Percentiles rank a stretch among this genome's conserved stretches.
Conservation (phyloP, 92 coral and sea anemone genomes). For the Siderastrea radians region DNA sequence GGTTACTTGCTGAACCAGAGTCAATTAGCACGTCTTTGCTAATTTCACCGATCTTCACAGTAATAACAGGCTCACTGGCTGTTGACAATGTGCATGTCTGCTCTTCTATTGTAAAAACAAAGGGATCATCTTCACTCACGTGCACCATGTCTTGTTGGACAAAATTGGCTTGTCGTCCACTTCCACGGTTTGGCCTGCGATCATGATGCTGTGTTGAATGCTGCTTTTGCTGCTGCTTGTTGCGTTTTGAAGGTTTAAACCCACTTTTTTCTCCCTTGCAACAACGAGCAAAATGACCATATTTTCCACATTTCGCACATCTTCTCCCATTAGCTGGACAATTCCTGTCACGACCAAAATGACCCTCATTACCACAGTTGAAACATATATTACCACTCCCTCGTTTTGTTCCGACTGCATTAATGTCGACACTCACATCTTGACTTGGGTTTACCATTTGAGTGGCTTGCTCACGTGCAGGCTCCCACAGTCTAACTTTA, state of each 20-base stretch:
- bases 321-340: constrained; percentile 59
- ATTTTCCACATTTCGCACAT: constrained; percentile 59
- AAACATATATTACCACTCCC: constrained; percentile 1
- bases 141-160: background rate
- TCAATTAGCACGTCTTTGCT: constrained; percentile 61
- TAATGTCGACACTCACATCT: constrained; percentile 23
- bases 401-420: constrained; percentile 5
- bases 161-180: constrained; percentile 26
- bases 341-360: constrained; percentile 31
- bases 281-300: constrained; percentile 27
- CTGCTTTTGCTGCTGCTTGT: constrained; percentile 1
- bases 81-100: constrained; percentile 16
- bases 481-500: constrained; percentile 62
- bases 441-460: constrained; percentile 33
- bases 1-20: constrained; percentile 81
- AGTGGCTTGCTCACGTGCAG: constrained; percentile 57
- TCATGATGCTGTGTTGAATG: background rate
- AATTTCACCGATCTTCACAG: constrained; percentile 66
- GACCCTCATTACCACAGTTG: constrained; percentile 59
- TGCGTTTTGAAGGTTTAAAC: background rate
- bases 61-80: constrained; percentile 52
- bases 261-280: constrained; percentile 22
- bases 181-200: background rate
- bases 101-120: constrained; percentile 17
- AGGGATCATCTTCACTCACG: constrained; percentile 13